phyloP scores from a whole-genome alignment of 2,888 invertebrate species.

The Anarsia innoxiella region DNA sequence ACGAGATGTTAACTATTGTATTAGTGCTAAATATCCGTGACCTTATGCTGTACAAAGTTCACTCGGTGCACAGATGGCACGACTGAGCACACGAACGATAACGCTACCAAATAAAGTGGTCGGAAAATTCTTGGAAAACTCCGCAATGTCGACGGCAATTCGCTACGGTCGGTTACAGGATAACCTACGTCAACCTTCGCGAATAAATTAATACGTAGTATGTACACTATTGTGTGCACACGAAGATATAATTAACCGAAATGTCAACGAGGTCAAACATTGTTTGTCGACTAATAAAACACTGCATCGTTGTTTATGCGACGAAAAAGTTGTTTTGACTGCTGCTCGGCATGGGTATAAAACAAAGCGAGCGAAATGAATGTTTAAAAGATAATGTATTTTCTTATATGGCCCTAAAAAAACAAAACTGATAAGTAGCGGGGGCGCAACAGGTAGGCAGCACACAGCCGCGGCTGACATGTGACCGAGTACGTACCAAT shows the following conservation, averaged over 20 bases:
- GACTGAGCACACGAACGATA: constrained; percentile 29
- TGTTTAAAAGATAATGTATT: constrained; percentile 44
- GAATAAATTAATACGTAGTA: constrained; percentile 1
- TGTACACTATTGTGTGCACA: not conserved
- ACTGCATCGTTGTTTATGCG: not conserved
- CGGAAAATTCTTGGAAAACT: constrained; percentile 37
- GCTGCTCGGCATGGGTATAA: constrained; percentile 29
- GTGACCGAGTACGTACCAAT: constrained; percentile 51
- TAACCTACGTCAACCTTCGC: not conserved
- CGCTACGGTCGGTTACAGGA: not conserved
- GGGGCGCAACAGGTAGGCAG: constrained; percentile 65
- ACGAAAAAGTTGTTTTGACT: constrained; percentile 22
- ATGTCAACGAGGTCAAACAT: constrained; percentile 8
- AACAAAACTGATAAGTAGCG: constrained; percentile 59
- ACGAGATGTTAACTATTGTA: constrained; percentile 69
- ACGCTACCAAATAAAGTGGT: constrained; percentile 26
- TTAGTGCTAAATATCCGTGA: constrained; percentile 69
- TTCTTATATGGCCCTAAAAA: constrained; percentile 50
- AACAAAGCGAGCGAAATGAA: constrained; percentile 37
- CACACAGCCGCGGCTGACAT: constrained; percentile 59
- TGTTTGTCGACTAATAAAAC: not conserved
- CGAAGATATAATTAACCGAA: constrained; percentile 9
- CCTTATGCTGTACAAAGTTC: constrained; percentile 70
- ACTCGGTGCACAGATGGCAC: constrained; percentile 56
- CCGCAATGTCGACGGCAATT: constrained; percentile 8